Conservation (phyloP, 2,113 vertebrate species). For the Rattus rattus region DNA sequence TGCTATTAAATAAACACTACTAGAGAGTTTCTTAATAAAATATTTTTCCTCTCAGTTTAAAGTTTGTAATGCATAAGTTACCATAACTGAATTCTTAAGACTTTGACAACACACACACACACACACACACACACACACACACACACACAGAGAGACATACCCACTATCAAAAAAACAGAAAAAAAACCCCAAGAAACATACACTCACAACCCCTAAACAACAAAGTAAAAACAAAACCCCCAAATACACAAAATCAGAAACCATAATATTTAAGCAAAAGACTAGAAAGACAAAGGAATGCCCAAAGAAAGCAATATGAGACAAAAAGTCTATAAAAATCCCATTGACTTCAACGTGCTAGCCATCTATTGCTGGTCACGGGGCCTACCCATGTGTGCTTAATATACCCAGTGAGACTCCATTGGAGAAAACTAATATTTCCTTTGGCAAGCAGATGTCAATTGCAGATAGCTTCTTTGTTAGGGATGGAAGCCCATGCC, state of each 20-base stretch:
- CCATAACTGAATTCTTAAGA: constrained; percentile 53
- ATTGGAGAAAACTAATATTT: neutral
- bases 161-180: neutral
- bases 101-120: neutral
- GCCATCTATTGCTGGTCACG: neutral
- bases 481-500: neutral
- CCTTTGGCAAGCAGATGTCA: neutral
- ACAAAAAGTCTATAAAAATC: neutral
- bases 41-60: neutral
- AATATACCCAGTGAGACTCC: neutral
- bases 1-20: neutral
- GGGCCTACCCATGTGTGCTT: neutral
- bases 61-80: constrained; percentile 40
- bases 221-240: neutral
- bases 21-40: constrained; percentile 63
- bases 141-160: neutral
- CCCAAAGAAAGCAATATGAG: neutral
- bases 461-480: neutral
- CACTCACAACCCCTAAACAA: neutral
- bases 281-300: too few relatives aligned
- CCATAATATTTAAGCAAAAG: neutral
- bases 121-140: too few relatives aligned
- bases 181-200: neutral
- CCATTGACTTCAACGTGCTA: neutral
- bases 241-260: neutral